These are phyloP conservation scores for Pteronotus mesoamericanus DNA, from an alignment of 2,797 vertebrate species.

Conservation along the genomic window DNA sequence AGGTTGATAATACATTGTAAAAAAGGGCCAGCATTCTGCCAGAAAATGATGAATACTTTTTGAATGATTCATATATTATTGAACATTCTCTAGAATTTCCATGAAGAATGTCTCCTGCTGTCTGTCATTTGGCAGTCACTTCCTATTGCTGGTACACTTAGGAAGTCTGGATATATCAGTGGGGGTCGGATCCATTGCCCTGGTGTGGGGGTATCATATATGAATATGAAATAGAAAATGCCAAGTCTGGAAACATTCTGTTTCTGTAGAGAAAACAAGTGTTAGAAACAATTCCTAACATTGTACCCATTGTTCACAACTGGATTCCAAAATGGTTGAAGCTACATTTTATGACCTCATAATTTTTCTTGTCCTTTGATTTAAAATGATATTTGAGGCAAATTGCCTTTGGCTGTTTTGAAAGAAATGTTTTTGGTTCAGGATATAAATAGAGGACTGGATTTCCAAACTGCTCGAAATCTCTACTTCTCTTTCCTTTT, in stretches of 20 bases:
- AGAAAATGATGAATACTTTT: constrained; percentile 11
- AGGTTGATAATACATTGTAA: constrained; percentile 35
- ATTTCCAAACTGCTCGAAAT: not conserved
- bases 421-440: constrained; percentile 6
- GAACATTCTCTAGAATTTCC: not conserved
- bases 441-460: not conserved
- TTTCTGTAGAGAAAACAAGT: not conserved
- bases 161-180: not conserved
- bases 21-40: not conserved
- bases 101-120: not conserved
- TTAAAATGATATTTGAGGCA: not conserved
- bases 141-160: not conserved
- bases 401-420: not conserved
- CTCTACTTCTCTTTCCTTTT: not conserved
- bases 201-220: not conserved
- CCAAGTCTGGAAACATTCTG: not conserved
- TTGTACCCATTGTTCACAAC: not conserved
- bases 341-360: not conserved
- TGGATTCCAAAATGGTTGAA: not conserved
- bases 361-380: not conserved
- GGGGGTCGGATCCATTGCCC: not conserved
- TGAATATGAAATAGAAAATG: not conserved
- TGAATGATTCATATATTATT: not conserved
- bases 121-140: not conserved
- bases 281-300: not conserved